Evolutionary conservation across 2,797 vertebrate species (phyloP), one percentile per base, ranked within the genome.

Genomic region (Eleutherodactylus coqui): DNA sequence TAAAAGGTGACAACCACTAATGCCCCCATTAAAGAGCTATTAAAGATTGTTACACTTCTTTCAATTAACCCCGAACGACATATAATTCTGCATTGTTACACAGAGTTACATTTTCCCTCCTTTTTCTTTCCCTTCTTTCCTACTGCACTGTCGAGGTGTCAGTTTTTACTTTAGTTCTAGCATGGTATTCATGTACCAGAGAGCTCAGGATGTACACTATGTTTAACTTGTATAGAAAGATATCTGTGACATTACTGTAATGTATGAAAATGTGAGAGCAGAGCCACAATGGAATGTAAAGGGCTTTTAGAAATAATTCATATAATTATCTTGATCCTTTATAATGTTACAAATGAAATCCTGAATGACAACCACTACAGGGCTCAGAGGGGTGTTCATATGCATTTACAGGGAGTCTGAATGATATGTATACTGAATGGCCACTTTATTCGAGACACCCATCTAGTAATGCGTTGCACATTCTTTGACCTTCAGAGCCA

Each of bases 1-100:
- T 19, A 38, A n/a, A 70, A 27, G n/a, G 38, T 73, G 38, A 43
- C 69, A 45, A 73, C 38, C 69, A 73, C 41, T 73, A 73, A 73
- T 73, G 24, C 4, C n/a, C n/a, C n/a, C 21, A 73, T 43, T 73
- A 43, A 24, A 45, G 11, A 41, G 38, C 5, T 17, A 45, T n/a
- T 73, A 43, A 27, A 45, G 4, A 5, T 45, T 73, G 41, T 43
- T 13, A 43, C 36, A n/a, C 24, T 13, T 3, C 69, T 45, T 73
- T 73, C 24, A 41, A 41, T 41, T 4, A 41, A 70, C 19, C 36
- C 9, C 24, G 36, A 69, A 36, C 21, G 34, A 8, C 64, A 38
- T 21, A 67, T 3, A 34, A 24, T 41, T 36, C 64, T 38, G 32
- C 34, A 69, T 24, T 38, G 34, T 62, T 29, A 62, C 32, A 60